phyloP scores from a whole-genome alignment of 2,113 vertebrate species.

The Bambusicola thoracicus region DNA sequence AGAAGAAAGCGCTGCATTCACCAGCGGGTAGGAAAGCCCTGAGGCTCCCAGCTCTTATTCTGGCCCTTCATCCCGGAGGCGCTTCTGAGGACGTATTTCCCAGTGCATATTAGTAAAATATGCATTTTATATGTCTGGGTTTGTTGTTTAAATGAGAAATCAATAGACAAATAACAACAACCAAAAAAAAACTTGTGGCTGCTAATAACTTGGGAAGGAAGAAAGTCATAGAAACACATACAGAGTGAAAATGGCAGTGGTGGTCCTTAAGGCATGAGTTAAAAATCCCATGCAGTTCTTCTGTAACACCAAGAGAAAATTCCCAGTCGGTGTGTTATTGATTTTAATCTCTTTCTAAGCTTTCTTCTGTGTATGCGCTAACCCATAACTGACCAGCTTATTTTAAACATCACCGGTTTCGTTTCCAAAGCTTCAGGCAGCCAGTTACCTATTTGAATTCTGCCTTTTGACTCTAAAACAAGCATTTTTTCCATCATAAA shows the following conservation, averaged over 20 bases:
- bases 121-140: slow-evolving; percentile 12
- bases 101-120: background rate
- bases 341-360: background rate
- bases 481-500: background rate
- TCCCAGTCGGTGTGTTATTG: background rate
- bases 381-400: background rate
- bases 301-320: background rate
- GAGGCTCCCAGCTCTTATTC: slow-evolving; percentile 9
- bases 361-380: background rate
- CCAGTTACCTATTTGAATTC: slow-evolving; percentile 4
- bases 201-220: slow-evolving; percentile 32
- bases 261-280: background rate
- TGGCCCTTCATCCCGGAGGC: background rate
- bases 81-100: slow-evolving; percentile 23
- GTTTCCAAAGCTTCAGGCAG: background rate
- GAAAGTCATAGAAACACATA: slow-evolving; percentile 28
- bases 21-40: slow-evolving; percentile 30
- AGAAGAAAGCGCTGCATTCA: slow-evolving; percentile 34
- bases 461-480: background rate
- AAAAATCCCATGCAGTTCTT: background rate
- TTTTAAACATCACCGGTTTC: background rate
- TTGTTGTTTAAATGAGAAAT: slow-evolving; percentile 14
- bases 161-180: background rate
- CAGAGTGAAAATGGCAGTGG: background rate
- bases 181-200: background rate